A percentile compares a stretch with the other conserved stretches of the same genome.
Conservation (phyloP, 1,140 invertebrate species). For the Cotesia glomerata region DNA sequence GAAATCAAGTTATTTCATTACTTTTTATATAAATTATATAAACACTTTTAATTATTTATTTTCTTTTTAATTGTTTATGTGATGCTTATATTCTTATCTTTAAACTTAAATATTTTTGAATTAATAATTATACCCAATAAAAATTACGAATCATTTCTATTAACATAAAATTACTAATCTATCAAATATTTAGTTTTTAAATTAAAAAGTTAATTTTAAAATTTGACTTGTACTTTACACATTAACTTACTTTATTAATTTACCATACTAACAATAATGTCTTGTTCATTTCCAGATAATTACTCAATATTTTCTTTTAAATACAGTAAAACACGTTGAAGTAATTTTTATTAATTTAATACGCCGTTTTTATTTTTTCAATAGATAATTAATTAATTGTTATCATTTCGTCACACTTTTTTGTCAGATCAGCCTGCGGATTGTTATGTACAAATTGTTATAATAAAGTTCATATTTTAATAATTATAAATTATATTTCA, state of each 20-base stretch:
- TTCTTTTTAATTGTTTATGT: neutral
- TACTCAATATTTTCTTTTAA: slow-evolving; percentile 41
- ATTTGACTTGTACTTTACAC: no score
- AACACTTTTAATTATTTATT: neutral
- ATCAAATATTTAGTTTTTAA: no score
- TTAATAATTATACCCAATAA: no score
- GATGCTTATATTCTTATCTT: no score
- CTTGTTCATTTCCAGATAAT: slow-evolving; percentile 23
- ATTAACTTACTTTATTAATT: no score
- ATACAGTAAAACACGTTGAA: slow-evolving; percentile 46
- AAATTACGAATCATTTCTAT: no score
- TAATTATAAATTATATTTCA: slow-evolving; percentile 10
- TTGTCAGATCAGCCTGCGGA: slow-evolving; percentile 3
- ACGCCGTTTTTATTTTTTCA: neutral
- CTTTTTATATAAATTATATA: neutral
- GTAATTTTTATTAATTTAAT: neutral
- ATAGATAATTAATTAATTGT: neutral
- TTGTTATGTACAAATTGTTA: slow-evolving; percentile 10
- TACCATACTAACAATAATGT: neutral
- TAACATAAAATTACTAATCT: no score
- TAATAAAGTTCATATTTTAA: neutral
- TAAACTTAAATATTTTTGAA: no score
- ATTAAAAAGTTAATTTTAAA: no score
- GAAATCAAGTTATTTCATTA: neutral
- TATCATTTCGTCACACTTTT: slow-evolving; percentile 1